Conservation (phyloP, 1,140 invertebrate genomes). For the Delia radicum region DNA sequence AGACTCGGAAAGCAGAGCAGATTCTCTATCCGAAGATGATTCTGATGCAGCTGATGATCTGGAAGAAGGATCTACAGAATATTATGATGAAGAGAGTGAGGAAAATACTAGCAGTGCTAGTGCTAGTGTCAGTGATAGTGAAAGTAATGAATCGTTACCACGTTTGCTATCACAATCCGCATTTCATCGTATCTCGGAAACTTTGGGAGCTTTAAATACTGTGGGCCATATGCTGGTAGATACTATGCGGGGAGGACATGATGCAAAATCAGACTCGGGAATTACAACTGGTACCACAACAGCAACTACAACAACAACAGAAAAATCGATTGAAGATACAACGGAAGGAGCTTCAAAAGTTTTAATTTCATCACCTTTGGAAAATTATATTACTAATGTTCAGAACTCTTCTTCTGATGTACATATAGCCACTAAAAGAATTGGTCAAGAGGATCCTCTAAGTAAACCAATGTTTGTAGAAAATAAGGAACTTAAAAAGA, state of each 20-base stretch:
- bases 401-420: slow-evolving; percentile 61
- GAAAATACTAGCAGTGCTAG: slow-evolving; percentile 17
- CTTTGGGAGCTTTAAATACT: slow-evolving; percentile 73
- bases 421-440: slow-evolving; percentile 43
- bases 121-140: slow-evolving; percentile 2
- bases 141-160: slow-evolving; percentile 45
- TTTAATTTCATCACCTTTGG: background rate
- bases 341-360: background rate
- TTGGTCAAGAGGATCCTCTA: slow-evolving; percentile 42
- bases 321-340: background rate
- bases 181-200: slow-evolving; percentile 67
- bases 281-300: slow-evolving; percentile 41
- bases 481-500: slow-evolving; percentile 51
- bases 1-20: background rate
- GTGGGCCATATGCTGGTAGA: slow-evolving; percentile 81
- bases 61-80: slow-evolving; percentile 47
- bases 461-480: slow-evolving; percentile 48
- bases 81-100: slow-evolving; percentile 42
- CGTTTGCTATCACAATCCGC: slow-evolving; percentile 62
- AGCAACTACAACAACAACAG: slow-evolving; percentile 5
- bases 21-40: slow-evolving; percentile 30
- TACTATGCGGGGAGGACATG: slow-evolving; percentile 64
- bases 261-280: slow-evolving; percentile 45
- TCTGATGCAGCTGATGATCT: too few species aligned
- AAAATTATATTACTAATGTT: slow-evolving; percentile 49